Conservation (phyloP, 1,140 invertebrate species). For the Ooceraea biroi region DNA sequence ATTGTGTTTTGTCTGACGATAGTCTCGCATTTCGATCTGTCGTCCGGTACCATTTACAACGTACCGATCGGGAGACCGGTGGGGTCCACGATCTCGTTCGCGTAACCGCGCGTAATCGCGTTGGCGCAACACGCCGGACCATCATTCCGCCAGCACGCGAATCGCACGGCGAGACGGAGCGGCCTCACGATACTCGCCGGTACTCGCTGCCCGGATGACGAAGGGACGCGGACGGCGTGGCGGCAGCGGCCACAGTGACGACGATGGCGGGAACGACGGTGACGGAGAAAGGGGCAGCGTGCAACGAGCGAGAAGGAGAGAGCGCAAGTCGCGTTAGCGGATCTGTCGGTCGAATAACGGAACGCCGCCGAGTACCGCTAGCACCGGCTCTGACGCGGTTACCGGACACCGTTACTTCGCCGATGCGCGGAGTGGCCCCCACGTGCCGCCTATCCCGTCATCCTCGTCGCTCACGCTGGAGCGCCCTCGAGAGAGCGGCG, state of each 20-base stretch:
- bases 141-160: conserved; percentile 65
- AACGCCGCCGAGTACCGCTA: conserved; percentile 83
- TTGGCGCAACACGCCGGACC: conserved; percentile 67
- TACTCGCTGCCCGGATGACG: conserved; percentile 54
- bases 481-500: conserved; percentile 54
- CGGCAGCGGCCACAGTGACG: conserved; percentile 32
- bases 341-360: conserved; percentile 87
- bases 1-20: not conserved
- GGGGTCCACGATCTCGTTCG: conserved; percentile 38
- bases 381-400: conserved; percentile 84
- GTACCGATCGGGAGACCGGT: conserved; percentile 12
- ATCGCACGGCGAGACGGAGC: conserved; percentile 62
- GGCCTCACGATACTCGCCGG: conserved; percentile 58
- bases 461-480: conserved; percentile 58
- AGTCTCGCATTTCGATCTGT: not conserved
- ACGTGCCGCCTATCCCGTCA: conserved; percentile 81
- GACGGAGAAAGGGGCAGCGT: conserved; percentile 33
- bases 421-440: conserved; percentile 76
- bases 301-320: conserved; percentile 58
- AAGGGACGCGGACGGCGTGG: conserved; percentile 34
- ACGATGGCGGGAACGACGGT: conserved; percentile 38
- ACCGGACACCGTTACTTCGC: conserved; percentile 83
- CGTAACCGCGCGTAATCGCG: conserved; percentile 56
- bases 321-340: conserved; percentile 82
- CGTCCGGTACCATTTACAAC: not conserved